Evolutionary conservation across 2,113 vertebrate genomes (phyloP), one percentile per base, ranked within the genome.

Genomic region (Crotalus horridus): DNA sequence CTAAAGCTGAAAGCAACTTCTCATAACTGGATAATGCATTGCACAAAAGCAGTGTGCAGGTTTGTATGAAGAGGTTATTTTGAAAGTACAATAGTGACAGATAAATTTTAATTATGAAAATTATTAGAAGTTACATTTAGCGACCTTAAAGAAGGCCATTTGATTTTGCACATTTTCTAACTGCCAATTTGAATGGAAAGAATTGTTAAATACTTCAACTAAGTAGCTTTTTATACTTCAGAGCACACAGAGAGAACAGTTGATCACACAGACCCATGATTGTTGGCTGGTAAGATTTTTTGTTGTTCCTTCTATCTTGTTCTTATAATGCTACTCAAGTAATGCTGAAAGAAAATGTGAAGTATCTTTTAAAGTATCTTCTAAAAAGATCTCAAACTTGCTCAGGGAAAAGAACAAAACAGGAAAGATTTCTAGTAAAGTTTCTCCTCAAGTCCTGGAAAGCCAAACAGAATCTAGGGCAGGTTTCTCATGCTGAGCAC

Each of bases 161-260:
- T 46, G 86, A 56, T 54, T 93, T 64, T 61, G 69, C 56, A 86
- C 55, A 26, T 86, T 90, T 90, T 93, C 55, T 15, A 90, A 61
- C 29, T 29, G 6, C 48, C 26, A 54, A 6, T 9, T 46, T 90
- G 29, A 33, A 46, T 17, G 89, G 26, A 85, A 89, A 46, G n/a
- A 64, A 53, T 89, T 48, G 23, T 59, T 39, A 92, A 89, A 89
- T 92, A n/a, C 55, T 46, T 55, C 6, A 90, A 15, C 56, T 85
- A 53, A 58, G 12, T 53, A 90, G 8, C 21, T 85, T 53, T 46
- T 21, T 8, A 29, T 2, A 24, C 21, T 53, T 93, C 12, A 6
- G 33, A 81, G 74, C 33, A 81, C 33, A 81, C 17, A 81, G 17
- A 81, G 17, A n/a, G n/a, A n/a, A n/a, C n/a, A n/a, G n/a, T n/a